Conservation (phyloP, 2,797 vertebrate species). For the Arrhamphus sclerolepis region DNA sequence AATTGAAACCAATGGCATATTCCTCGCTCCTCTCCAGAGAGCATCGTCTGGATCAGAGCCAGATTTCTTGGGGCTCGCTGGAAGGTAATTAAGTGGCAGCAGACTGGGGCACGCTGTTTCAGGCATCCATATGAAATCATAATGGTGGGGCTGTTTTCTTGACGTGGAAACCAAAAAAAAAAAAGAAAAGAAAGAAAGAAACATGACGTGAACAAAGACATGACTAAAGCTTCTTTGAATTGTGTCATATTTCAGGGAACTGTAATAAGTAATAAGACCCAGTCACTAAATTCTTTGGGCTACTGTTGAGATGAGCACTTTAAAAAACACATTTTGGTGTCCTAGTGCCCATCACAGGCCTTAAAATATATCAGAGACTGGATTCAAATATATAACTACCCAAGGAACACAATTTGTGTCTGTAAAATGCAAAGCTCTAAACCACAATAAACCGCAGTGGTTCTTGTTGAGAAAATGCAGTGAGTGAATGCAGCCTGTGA, state of each 20-base stretch:
- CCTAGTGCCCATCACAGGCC: slow-evolving; percentile 10
- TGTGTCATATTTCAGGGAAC: slow-evolving; percentile 24
- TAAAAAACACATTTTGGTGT: slow-evolving; percentile 1
- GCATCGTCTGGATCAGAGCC: slow-evolving; percentile 70
- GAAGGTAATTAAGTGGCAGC: slow-evolving; percentile 80
- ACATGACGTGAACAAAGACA: background rate
- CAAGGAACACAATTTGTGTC: slow-evolving; percentile 12
- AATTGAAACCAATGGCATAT: slow-evolving; percentile 67
- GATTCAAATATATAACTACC: slow-evolving; percentile 19
- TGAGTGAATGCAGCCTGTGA: slow-evolving; percentile 7
- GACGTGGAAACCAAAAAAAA: slow-evolving; percentile 21
- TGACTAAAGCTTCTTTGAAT: background rate
- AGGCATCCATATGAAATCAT: slow-evolving; percentile 67
- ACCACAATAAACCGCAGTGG: too few species aligned
- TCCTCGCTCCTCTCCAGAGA: slow-evolving; percentile 61
- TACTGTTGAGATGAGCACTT: too few species aligned
- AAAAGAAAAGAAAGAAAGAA: slow-evolving; percentile 6
- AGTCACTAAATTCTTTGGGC: slow-evolving; percentile 15
- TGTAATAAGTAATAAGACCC: slow-evolving; percentile 2
- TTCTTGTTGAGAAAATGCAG: slow-evolving; percentile 4
- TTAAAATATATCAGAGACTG: slow-evolving; percentile 10
- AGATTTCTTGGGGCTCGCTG: slow-evolving; percentile 69
- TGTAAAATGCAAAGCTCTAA: slow-evolving; percentile 21
- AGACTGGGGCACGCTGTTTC: slow-evolving; percentile 75
- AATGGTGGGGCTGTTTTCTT: slow-evolving; percentile 56